Conservation (phyloP, 2,113 vertebrate species). For the Bos indicus region DNA sequence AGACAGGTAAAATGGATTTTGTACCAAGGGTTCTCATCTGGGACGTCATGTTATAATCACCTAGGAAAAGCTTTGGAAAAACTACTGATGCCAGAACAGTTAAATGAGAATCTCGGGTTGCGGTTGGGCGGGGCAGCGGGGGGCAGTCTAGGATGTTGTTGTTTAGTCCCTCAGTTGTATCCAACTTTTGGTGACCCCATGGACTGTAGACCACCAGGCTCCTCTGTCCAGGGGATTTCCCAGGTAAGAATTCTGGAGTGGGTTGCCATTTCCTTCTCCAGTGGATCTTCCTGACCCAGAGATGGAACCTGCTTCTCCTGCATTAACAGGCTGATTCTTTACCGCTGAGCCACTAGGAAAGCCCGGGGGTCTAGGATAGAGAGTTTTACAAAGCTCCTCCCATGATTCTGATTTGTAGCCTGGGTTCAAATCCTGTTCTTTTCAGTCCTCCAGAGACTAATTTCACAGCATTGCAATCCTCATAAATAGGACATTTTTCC, state of each 20-base stretch:
- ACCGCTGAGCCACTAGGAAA: neutral
- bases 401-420: conserved; percentile 38
- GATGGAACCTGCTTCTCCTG: neutral
- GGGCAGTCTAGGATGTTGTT: neutral
- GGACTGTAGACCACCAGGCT: neutral
- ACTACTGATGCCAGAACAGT: neutral
- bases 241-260: neutral
- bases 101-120: neutral
- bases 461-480: neutral
- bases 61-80: neutral
- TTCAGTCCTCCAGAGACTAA: neutral
- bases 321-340: neutral
- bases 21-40: neutral
- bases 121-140: accelerated
- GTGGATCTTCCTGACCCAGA: neutral
- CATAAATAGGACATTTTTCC: neutral
- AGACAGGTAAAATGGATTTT: neutral
- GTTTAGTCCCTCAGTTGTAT: neutral
- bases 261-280: neutral
- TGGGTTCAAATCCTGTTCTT: neutral
- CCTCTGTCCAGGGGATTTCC: neutral
- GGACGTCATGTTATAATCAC: neutral
- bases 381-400: neutral
- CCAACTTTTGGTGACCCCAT: neutral
- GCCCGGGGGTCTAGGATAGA: neutral